Evolutionary conservation across 2,888 invertebrate species (phyloP).

Genomic region (Sarcophaga subvicina): DNA sequence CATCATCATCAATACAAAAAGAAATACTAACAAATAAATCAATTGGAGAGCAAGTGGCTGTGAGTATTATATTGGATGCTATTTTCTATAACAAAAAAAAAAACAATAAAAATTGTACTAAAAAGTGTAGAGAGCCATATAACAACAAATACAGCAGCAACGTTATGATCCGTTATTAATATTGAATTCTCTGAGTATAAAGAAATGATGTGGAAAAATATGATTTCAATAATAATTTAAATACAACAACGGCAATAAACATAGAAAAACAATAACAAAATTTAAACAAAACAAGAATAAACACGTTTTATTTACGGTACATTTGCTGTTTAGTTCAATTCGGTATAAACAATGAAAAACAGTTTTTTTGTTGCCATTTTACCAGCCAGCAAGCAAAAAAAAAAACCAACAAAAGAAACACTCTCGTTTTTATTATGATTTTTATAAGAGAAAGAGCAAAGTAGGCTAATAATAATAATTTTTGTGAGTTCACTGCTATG

Average conservation of each 20-base stretch:
- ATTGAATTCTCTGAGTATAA: no score
- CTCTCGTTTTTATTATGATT: no score
- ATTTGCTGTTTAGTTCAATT: slow-evolving; percentile 34
- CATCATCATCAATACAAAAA: neutral
- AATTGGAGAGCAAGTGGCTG: slow-evolving; percentile 42
- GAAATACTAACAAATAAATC: neutral
- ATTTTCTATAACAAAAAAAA: neutral
- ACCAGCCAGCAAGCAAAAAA: no score
- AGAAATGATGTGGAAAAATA: slow-evolving; percentile 53
- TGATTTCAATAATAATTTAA: slow-evolving; percentile 47
- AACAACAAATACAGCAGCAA: neutral
- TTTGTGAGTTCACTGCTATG: neutral
- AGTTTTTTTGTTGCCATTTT: slow-evolving; percentile 4
- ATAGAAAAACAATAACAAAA: slow-evolving; percentile 18
- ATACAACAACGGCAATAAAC: slow-evolving; percentile 14
- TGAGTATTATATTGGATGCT: slow-evolving; percentile 10
- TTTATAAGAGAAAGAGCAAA: neutral
- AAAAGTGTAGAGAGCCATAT: neutral
- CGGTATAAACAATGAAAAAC: neutral
- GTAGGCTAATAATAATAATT: neutral
- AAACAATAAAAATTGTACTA: no score
- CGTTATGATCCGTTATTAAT: no score
- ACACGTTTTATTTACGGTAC: slow-evolving; percentile 11
- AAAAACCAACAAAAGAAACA: no score
- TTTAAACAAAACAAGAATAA: slow-evolving; percentile 13